Percentiles rank a stretch among this genome's conserved stretches.
phyloP scores from a whole-genome alignment of 2,113 vertebrate species.

The cat (Felis catus) region DNA sequence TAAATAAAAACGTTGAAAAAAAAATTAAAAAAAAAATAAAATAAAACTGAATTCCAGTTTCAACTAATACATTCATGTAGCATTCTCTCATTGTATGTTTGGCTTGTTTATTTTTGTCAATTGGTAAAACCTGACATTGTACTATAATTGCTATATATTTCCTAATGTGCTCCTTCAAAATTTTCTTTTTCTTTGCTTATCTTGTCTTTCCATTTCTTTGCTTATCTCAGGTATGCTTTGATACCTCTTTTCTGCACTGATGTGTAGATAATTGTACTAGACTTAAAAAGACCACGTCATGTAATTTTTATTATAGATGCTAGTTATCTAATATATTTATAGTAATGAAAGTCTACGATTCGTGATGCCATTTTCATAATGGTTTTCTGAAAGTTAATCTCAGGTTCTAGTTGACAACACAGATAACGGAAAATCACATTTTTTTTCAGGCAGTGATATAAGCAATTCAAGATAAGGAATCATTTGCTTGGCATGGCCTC shows the following conservation, averaged over 20 bases:
- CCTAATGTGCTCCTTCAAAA: not conserved
- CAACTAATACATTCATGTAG: not conserved
- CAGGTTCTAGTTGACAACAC: not conserved
- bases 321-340: not conserved
- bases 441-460: not conserved
- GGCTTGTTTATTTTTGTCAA: not conserved
- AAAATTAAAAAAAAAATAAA: no score
- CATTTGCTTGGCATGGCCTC: not conserved
- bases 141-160: not conserved
- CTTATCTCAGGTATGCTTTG: not conserved
- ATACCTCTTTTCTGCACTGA: not conserved
- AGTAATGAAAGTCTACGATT: not conserved
- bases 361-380: not conserved
- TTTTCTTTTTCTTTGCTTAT: not conserved
- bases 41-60: not conserved
- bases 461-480: not conserved
- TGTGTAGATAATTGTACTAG: not conserved
- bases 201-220: not conserved
- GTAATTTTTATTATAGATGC: not conserved
- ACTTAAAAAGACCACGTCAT: not conserved
- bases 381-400: not conserved
- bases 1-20: no score
- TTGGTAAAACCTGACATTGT: not conserved
- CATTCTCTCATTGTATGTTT: not conserved
- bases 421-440: not conserved